Base-by-base conservation (phyloP, 2,888 invertebrate genomes). In the Resseliella maxima region DNA sequence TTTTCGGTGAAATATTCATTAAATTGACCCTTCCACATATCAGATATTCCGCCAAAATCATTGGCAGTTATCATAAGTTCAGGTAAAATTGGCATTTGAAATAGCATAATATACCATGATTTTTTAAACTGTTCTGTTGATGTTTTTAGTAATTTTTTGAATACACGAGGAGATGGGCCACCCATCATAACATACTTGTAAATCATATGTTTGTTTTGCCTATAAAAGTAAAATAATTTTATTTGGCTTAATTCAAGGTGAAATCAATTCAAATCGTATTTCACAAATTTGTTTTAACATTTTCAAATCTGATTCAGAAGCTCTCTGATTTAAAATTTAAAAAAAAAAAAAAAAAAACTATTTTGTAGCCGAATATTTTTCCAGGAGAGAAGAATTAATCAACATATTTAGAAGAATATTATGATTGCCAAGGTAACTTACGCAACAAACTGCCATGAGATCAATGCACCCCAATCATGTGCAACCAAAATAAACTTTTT, bases 381-480 rank as follows among this genome's bases (percentile, higher is more conserved):
- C n/a, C n/a, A n/a, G n/a, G n/a, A n/a, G n/a, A n/a, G n/a, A n/a
- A n/a, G n/a, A n/a, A n/a, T n/a, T n/a, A n/a, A n/a, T n/a, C n/a
- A n/a, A n/a, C n/a, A n/a, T n/a, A n/a, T n/a, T n/a, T n/a, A n/a
- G n/a, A n/a, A n/a, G n/a, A n/a, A n/a, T n/a, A n/a, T n/a, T n/a
- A n/a, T n/a, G n/a, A n/a, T n/a, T n/a, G n/a, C n/a, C 41, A 50
- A 50, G 8, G n/a, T n/a, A n/a, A 15, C 46, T 50, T 59, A 24
- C 59, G 59, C 1, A 0, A 93, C 92, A 88, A 94, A 92, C 50
- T 89, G 88, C 91, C 93, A 93, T 0, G 93, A 93, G 0, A 95
- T 89, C 15, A 92, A 87, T 86, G 93, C 94, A 12, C 95, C 95
- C 94, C 94, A 95, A 89, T 95, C 95, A 90, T 95, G 95, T 0